Conservation (phyloP, 1,140 invertebrate genomes). For the Drosophila ogumai region DNA sequence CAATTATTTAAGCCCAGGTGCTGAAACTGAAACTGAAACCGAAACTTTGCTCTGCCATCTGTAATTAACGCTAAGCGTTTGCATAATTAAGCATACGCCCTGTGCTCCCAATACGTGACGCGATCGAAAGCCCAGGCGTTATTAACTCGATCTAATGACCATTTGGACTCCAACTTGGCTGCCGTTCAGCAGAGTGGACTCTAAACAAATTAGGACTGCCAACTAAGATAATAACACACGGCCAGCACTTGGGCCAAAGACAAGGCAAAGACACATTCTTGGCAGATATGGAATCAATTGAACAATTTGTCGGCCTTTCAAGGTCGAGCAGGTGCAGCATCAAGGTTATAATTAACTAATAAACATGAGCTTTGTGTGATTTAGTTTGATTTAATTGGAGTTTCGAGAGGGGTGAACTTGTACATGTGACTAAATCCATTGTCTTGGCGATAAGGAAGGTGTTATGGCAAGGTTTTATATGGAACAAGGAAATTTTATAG, state of each 20-base stretch:
- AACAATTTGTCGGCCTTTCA: conserved; percentile 57
- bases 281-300: conserved; percentile 66
- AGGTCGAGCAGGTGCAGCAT: conserved; percentile 54
- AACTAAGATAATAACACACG: conserved; percentile 46
- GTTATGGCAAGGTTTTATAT: not conserved
- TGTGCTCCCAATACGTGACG: conserved; percentile 54
- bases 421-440: conserved; percentile 5
- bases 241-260: conserved; percentile 41
- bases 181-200: conserved; percentile 41
- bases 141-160: conserved; percentile 59
- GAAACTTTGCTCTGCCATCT: conserved; percentile 35
- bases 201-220: conserved; percentile 65
- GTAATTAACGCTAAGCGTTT: conserved; percentile 72
- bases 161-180: conserved; percentile 52
- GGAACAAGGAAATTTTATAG: not conserved
- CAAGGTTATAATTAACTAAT: conserved; percentile 54
- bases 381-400: conserved; percentile 20
- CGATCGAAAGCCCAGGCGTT: conserved; percentile 9
- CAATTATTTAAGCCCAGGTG: conserved; percentile 62
- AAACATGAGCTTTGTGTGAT: conserved; percentile 18
- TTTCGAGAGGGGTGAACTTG: not conserved
- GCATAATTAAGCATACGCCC: conserved; percentile 82
- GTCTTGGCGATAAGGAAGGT: not conserved
- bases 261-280: conserved; percentile 65
- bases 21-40: conserved; percentile 21